Evolutionary conservation across 2,888 invertebrate species (phyloP).

Genomic region (Aphodius granarius): DNA sequence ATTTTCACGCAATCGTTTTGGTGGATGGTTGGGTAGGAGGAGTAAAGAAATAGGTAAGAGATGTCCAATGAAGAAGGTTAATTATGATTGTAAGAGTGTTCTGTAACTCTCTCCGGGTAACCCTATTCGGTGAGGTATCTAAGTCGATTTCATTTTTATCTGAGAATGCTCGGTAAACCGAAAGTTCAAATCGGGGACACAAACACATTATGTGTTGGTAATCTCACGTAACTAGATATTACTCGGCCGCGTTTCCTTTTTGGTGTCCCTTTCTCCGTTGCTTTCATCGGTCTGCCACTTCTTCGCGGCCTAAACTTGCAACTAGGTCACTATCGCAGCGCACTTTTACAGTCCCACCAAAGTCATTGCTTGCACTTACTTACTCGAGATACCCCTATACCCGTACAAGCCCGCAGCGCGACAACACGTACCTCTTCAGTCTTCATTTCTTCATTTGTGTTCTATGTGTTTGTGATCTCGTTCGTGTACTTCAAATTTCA

Average conservation of each 20-base stretch:
- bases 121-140: slow-evolving; percentile 31
- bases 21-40: neutral
- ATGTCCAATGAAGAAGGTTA: neutral
- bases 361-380: slow-evolving; percentile 47
- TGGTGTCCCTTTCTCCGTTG: slow-evolving; percentile 53
- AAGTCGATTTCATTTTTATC: slow-evolving; percentile 51
- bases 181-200: slow-evolving; percentile 47
- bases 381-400: slow-evolving; percentile 28
- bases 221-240: slow-evolving; percentile 55
- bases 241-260: slow-evolving; percentile 53
- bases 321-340: slow-evolving; percentile 54
- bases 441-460: slow-evolving; percentile 29
- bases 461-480: slow-evolving; percentile 36
- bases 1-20: neutral
- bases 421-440: slow-evolving; percentile 35
- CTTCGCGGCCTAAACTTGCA: slow-evolving; percentile 48
- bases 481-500: slow-evolving; percentile 18
- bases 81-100: slow-evolving; percentile 25
- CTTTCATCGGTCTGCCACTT: slow-evolving; percentile 55
- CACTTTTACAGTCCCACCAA: slow-evolving; percentile 53
- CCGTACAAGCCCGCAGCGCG: slow-evolving; percentile 38
- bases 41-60: slow-evolving; percentile 4
- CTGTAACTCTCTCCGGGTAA: slow-evolving; percentile 37
- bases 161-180: slow-evolving; percentile 48
- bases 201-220: slow-evolving; percentile 53